These are phyloP conservation scores for Bovichtus diacanthus DNA, from an alignment of 2,797 vertebrate species.

Conservation along the genomic window DNA sequence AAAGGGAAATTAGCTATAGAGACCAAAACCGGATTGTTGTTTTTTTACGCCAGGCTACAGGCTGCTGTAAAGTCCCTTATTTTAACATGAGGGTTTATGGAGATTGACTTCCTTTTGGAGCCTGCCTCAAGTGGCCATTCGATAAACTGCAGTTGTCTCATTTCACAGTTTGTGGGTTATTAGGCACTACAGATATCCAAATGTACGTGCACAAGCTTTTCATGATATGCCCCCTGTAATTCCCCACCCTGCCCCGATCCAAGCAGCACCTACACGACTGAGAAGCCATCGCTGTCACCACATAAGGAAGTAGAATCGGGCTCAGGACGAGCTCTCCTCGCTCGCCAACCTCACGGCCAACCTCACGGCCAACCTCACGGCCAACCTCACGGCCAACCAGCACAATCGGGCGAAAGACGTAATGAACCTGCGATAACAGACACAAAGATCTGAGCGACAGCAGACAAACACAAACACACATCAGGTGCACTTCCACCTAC, in stretches of 20 bases:
- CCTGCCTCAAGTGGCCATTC: no score
- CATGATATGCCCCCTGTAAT: not conserved
- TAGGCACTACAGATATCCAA: no score
- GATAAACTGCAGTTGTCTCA: no score
- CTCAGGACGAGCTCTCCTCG: slow-evolving; percentile 23
- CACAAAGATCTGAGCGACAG: slow-evolving; percentile 31
- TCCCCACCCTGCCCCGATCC: slow-evolving; percentile 8
- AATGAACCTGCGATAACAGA: slow-evolving; percentile 30
- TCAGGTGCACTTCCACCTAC: slow-evolving; percentile 46
- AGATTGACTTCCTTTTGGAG: no score
- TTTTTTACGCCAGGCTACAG: no score
- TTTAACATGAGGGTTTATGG: no score
- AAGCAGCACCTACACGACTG: slow-evolving; percentile 16
- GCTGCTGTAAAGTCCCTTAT: no score
- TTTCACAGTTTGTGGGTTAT: no score
- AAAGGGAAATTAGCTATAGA: no score
- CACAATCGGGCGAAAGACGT: slow-evolving; percentile 9
- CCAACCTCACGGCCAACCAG: slow-evolving; percentile 8
- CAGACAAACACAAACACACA: slow-evolving; percentile 43
- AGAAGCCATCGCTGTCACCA: slow-evolving; percentile 18
- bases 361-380: slow-evolving; percentile 18
- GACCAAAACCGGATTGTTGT: no score
- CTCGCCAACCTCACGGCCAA: slow-evolving; percentile 17
- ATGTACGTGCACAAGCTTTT: no score
- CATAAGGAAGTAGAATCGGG: slow-evolving; percentile 34